Conservation (phyloP, 2,797 vertebrate species). For the Urosaurus nigricauda region DNA sequence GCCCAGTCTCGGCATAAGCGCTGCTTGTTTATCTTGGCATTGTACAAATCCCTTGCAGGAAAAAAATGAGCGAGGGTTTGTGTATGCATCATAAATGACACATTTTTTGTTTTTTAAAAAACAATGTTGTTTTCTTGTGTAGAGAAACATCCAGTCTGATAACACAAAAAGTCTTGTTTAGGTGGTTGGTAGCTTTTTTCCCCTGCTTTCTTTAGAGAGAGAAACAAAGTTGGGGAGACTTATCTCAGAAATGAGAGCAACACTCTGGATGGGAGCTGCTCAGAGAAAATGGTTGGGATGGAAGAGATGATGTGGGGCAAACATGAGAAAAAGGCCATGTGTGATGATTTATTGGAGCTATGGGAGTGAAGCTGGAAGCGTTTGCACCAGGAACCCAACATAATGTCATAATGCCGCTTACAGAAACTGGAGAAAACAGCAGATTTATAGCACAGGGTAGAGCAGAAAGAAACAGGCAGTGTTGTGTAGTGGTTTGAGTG, state of each 20-base stretch:
- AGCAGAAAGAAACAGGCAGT: neutral
- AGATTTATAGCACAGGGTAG: too few relatives aligned
- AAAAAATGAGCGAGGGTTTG: neutral
- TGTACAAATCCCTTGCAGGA: constrained; percentile 45
- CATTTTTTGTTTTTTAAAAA: neutral
- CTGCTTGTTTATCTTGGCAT: constrained; percentile 20
- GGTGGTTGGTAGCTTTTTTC: constrained; percentile 29
- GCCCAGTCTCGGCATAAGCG: neutral
- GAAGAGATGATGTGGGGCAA: neutral
- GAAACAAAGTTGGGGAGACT: constrained; percentile 23
- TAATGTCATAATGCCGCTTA: neutral
- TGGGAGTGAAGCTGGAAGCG: neutral
- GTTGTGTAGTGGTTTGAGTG: too few relatives aligned
- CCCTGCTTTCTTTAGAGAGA: neutral
- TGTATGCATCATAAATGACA: neutral
- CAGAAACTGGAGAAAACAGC: too few relatives aligned
- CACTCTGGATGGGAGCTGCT: constrained; percentile 1
- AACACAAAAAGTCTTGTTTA: constrained; percentile 26
- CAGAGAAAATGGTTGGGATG: neutral
- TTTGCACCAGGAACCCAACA: neutral
- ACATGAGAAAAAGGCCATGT: neutral
- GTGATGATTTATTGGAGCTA: neutral
- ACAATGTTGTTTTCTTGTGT: constrained; percentile 31
- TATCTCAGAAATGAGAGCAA: constrained; percentile 17
- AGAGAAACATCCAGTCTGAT: constrained; percentile 40